phyloP scores from a whole-genome alignment of 2,113 vertebrate species.

The Gobius niger region DNA sequence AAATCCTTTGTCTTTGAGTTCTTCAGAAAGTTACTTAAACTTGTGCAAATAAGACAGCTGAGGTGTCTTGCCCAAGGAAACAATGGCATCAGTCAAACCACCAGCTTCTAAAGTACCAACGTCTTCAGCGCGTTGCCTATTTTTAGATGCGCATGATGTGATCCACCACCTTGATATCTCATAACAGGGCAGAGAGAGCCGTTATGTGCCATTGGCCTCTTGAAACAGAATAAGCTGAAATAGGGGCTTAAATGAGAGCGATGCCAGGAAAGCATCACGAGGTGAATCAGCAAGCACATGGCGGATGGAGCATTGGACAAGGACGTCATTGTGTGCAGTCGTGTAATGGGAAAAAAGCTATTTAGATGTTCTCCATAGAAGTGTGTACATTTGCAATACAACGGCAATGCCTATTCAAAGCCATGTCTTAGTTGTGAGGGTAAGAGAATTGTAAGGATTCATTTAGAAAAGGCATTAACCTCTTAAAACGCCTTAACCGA shows the following conservation, averaged over 20 bases:
- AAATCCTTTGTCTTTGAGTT: too few species aligned
- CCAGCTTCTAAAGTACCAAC: background rate
- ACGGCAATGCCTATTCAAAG: background rate
- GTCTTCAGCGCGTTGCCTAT: background rate
- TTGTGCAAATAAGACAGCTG: too few species aligned
- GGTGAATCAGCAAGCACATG: slow-evolving; percentile 23
- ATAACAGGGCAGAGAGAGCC: background rate
- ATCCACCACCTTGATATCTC: slow-evolving; percentile 17
- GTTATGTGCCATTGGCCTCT: slow-evolving; percentile 29
- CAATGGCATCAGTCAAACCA: background rate
- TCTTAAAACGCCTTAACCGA: too few species aligned
- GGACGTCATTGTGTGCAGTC: slow-evolving; percentile 11
- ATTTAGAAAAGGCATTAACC: too few species aligned
- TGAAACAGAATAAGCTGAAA: slow-evolving; percentile 40
- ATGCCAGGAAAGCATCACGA: slow-evolving; percentile 23
- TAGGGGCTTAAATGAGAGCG: slow-evolving; percentile 38
- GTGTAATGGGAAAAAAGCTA: slow-evolving; percentile 22
- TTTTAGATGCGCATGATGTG: background rate
- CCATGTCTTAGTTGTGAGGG: too few species aligned
- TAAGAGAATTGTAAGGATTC: too few species aligned
- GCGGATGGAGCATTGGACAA: slow-evolving; percentile 6
- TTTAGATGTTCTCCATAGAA: slow-evolving; percentile 12
- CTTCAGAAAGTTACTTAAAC: too few species aligned
- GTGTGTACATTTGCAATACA: background rate
- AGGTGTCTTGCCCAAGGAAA: too few species aligned